Evolutionary conservation across 2,113 vertebrate species (phyloP).

Genomic region (Antidorcas marsupialis): DNA sequence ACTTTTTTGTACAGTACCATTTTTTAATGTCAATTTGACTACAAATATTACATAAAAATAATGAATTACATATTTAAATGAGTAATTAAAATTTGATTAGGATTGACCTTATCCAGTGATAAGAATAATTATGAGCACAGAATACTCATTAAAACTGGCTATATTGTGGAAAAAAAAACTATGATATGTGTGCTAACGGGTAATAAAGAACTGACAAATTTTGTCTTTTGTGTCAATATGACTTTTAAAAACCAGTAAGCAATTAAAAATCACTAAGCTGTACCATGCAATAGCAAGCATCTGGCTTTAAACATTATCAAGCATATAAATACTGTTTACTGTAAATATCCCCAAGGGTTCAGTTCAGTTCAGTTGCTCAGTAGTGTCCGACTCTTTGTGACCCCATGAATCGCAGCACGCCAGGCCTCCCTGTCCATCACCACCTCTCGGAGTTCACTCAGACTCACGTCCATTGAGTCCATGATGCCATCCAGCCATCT

Average conservation of each 20-base stretch:
- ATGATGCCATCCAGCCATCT: too few species aligned
- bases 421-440: too few species aligned
- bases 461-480: too few species aligned
- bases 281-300: not conserved
- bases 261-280: constrained; percentile 21
- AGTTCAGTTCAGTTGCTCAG: too few species aligned
- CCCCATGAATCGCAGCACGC: too few species aligned
- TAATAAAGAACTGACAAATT: not conserved
- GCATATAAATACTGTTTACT: not conserved
- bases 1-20: not conserved
- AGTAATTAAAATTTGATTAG: constrained; percentile 34
- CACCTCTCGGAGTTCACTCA: too few species aligned
- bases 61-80: not conserved
- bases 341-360: not conserved
- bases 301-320: not conserved
- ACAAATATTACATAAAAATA: constrained; percentile 8
- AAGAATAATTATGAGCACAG: constrained; percentile 32
- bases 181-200: not conserved
- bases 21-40: not conserved
- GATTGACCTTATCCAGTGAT: not conserved
- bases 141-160: constrained; percentile 1
- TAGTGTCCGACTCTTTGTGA: too few species aligned
- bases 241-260: not conserved
- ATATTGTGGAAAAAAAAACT: not conserved
- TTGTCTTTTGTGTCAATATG: not conserved